phyloP scores from a whole-genome alignment of 1,140 invertebrate genomes.

The Reticulitermes speratus region DNA sequence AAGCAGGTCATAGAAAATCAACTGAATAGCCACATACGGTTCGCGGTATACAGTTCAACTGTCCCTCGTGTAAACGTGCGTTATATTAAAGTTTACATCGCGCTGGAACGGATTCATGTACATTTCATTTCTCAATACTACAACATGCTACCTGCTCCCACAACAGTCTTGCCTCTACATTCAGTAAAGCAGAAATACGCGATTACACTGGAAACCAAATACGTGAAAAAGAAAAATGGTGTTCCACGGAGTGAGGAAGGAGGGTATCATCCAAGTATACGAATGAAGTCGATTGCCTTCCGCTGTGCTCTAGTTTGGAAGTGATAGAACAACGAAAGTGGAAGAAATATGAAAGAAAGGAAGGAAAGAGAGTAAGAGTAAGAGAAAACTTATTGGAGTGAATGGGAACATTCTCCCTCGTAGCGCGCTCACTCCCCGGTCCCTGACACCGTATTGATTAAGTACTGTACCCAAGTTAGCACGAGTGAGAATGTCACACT shows the following conservation, averaged over 20 bases:
- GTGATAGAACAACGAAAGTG: not conserved
- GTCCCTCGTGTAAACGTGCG: not conserved
- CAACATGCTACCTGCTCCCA: not conserved
- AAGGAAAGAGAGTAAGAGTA: not conserved
- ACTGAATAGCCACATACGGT: not conserved
- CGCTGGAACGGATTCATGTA: not conserved
- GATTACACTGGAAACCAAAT: too few relatives aligned
- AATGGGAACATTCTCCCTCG: constrained; percentile 7
- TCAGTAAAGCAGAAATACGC: not conserved
- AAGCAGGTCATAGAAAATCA: too few relatives aligned
- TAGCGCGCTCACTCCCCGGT: not conserved
- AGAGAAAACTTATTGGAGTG: not conserved
- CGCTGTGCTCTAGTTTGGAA: not conserved
- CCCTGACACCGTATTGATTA: not conserved
- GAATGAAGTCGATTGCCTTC: not conserved
- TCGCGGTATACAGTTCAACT: not conserved
- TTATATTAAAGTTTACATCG: not conserved
- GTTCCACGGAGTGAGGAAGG: too few relatives aligned
- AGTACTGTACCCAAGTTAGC: constrained; percentile 2
- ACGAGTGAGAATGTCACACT: not conserved
- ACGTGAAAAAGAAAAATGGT: too few relatives aligned
- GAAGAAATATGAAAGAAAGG: not conserved
- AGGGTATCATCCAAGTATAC: too few relatives aligned
- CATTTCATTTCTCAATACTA: not conserved
- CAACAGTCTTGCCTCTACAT: not conserved